Percentiles rank a stretch among this genome's conserved stretches.
phyloP scores from a whole-genome alignment of 2,888 invertebrate species.

The Fissipunctia ypsillon region DNA sequence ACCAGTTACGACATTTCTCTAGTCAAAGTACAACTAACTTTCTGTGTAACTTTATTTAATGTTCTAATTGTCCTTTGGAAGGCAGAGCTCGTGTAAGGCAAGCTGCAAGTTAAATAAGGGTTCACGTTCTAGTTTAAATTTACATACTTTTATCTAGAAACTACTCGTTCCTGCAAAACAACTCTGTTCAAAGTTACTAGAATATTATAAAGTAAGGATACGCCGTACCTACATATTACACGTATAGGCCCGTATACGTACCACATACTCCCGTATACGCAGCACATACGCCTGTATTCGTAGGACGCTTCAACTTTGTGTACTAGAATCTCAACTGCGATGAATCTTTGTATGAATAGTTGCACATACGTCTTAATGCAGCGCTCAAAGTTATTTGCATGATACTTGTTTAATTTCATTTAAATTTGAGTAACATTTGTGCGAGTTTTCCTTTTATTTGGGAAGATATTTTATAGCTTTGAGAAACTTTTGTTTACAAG shows the following conservation, averaged over 20 bases:
- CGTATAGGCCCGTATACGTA: not conserved
- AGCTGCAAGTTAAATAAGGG: slow-evolving; percentile 37
- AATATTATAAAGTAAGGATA: slow-evolving; percentile 39
- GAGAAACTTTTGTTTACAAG: not conserved
- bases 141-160: slow-evolving; percentile 35
- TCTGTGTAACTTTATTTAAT: too few species aligned
- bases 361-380: slow-evolving; percentile 34
- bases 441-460: slow-evolving; percentile 7
- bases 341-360: slow-evolving; percentile 49
- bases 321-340: slow-evolving; percentile 33
- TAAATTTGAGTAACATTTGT: slow-evolving; percentile 39
- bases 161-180: slow-evolving; percentile 16
- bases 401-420: slow-evolving; percentile 43
- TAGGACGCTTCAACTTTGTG: slow-evolving; percentile 38
- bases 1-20: not conserved
- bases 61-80: slow-evolving; percentile 38
- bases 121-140: slow-evolving; percentile 37
- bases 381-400: slow-evolving; percentile 21
- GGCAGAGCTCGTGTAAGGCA: slow-evolving; percentile 8
- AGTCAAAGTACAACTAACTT: slow-evolving; percentile 5
- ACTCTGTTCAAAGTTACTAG: slow-evolving; percentile 28
- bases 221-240: not conserved
- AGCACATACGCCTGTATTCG: slow-evolving; percentile 5
- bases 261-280: slow-evolving; percentile 1
- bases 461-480: slow-evolving; percentile 7